Evolutionary conservation across 2,113 vertebrate species (phyloP).

Genomic region (Neotragus pygmaeus): DNA sequence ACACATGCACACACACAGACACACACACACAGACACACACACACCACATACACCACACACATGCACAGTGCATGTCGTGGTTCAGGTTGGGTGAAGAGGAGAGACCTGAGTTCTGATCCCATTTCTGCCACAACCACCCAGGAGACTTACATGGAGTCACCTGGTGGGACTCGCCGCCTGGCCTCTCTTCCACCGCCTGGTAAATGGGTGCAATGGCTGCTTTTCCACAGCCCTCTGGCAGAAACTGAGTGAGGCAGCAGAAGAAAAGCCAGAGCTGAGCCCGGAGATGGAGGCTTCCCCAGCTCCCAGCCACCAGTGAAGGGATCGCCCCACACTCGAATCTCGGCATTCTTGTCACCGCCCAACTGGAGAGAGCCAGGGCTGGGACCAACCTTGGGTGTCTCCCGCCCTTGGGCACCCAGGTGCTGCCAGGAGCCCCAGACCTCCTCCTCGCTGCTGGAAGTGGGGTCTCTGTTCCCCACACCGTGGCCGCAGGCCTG

Average conservation of each 20-base stretch:
- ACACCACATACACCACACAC: not conserved
- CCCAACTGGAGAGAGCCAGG: not conserved
- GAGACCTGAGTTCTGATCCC: not conserved
- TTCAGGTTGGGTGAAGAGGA: not conserved
- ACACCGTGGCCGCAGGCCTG: fast-evolving
- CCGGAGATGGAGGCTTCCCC: not conserved
- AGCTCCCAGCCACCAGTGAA: fast-evolving
- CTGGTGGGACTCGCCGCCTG: not conserved
- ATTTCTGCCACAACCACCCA: not conserved
- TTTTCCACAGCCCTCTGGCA: not conserved
- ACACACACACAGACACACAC: too few relatives aligned
- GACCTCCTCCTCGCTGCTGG: not conserved
- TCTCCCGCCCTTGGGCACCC: not conserved
- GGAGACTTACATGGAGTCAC: too few relatives aligned
- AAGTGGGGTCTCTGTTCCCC: not conserved
- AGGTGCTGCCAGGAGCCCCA: not conserved
- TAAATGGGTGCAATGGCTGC: too few relatives aligned
- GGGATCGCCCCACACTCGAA: fast-evolving
- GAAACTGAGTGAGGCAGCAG: not conserved
- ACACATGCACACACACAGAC: too few relatives aligned
- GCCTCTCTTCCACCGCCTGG: not conserved
- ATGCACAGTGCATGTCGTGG: not conserved
- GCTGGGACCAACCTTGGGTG: too few relatives aligned
- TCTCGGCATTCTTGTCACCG: not conserved
- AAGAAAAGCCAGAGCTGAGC: too few relatives aligned